Base-by-base conservation (phyloP, 35 echinoderm and acorn worm species). In the Apostichopus californicus region DNA sequence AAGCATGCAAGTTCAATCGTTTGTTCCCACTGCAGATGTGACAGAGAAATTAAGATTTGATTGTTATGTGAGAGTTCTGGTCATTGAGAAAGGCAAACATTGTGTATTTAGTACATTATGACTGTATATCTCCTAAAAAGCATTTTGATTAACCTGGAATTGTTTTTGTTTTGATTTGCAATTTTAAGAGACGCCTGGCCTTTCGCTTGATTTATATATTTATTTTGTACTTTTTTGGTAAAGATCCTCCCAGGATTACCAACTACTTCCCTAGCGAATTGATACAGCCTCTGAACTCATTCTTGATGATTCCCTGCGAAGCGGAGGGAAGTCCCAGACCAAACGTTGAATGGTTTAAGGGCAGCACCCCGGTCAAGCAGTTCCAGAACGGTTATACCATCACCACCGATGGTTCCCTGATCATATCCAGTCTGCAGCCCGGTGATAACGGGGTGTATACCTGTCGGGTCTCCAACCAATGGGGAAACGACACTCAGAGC, bases 381-480 rank as follows among this genome's bases (percentile, higher is more conserved):
- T 93, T 87, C 14, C 77, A 93, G 46, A 91, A 92, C 79, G 96
- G 96, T 54, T 98, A 94, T 89, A 99, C 90, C 6, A 91, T 99
- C 13, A 83, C 94, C 54, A 90, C 80, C 13, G 94, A 99, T 60
- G 93, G 93, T 1, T 91, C 95, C 7, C 77, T 99, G 10, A 68
- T 94, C 57, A 96, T 99, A 20, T 93, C 95, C 3, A 96, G 89
- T 57, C 89, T 96, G 53, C 95, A 95, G 79, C 95, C 95, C 0
- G 78, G 86, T 46, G 97, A 99, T 57, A 92, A 95, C 61, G 97
- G 97, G 12, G 34, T 53, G 13, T 99, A 96, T 34, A 92, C 92
- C 18, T 99, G 97, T 26, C 82, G 75, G 28, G 97, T 95, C 5
- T 21, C 81, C 20, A 99, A 94, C 72, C 89, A 96, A 54, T 90